Base-by-base conservation (phyloP, 2,888 invertebrate species). In the Melieria picta region DNA sequence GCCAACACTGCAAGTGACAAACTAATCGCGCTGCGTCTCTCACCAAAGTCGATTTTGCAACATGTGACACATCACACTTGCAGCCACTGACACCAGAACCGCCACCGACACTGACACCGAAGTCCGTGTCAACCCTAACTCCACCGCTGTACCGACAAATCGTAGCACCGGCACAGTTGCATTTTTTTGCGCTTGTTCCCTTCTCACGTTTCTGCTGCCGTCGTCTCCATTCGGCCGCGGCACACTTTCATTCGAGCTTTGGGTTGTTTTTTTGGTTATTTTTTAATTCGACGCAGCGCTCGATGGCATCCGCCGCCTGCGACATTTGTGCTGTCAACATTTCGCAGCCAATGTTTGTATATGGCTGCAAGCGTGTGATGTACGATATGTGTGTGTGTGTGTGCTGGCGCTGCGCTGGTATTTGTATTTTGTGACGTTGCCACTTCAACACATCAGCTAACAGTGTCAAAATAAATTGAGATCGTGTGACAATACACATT, bases 381-480 rank as follows among this genome's bases (percentile, higher is more conserved):
- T 13, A 7, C 4, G 52, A 9, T n/a, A 6, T 7, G 42, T 66
- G 52, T 10, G n/a, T 11, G 48, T 64, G 63, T 64, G 69, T 65
- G n/a, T 64, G 65, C 47, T 30, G 52, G 55, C 46, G 16, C 30
- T 30, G 30, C 30, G 3, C 30, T 30, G 30, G 30, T 30, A 30
- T 43, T 61, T 43, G 0, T 42, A 60, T 43, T 42, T 65, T 30
- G 60, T 70, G 65, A 66, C 63, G 67, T 57, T 64, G 68, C 67
- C 68, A 72, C 63, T 72, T 72, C 72, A 72, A 64, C 72, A 62
- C 48, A 55, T 30, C 30, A 72, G 67, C 68, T 63, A 67, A 67
- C 72, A 72, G 64, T 72, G 72, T 72, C 72, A 72, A 72, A 72
- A 72, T 72, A 72, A 72, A 72, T 72, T 72, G 67, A 67, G 67